Evolutionary conservation across 2,888 invertebrate species (phyloP).

Genomic region (Dyspetes luteomarginatus): DNA sequence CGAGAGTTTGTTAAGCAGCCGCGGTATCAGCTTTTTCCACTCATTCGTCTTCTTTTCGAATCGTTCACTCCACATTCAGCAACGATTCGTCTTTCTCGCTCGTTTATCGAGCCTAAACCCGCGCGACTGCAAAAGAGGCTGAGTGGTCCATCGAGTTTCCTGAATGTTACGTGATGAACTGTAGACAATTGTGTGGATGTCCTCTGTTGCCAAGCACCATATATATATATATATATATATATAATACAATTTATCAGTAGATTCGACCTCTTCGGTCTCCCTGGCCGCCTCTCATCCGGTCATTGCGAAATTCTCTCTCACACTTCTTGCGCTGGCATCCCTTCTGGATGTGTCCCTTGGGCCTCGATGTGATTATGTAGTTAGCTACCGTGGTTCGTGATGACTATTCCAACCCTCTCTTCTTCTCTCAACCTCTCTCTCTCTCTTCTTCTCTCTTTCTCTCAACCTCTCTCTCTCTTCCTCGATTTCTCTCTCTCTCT

Average conservation of each 20-base stretch:
- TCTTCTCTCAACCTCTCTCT: neutral
- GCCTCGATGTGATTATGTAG: slow-evolving; percentile 55
- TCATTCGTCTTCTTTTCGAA: neutral
- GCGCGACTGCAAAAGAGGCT: neutral
- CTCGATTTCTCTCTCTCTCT: neutral
- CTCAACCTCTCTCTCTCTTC: neutral
- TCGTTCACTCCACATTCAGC: neutral
- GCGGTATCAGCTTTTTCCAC: slow-evolving; percentile 28
- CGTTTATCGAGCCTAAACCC: neutral
- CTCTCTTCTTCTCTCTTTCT: neutral
- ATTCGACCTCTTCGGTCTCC: slow-evolving; percentile 16
- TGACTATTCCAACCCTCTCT: slow-evolving; percentile 27
- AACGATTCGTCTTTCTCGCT: neutral
- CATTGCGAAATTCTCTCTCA: slow-evolving; percentile 15
- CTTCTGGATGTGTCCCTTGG: slow-evolving; percentile 41
- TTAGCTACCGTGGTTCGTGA: slow-evolving; percentile 47
- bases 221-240: neutral
- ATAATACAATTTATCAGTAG: slow-evolving; percentile 4
- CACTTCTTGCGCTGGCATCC: neutral
- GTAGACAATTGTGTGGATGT: neutral
- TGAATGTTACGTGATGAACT: neutral
- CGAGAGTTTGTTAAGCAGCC: slow-evolving; percentile 16
- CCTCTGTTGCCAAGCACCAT: neutral
- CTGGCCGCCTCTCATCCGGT: slow-evolving; percentile 16
- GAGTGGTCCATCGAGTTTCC: neutral